Percentiles rank a stretch among this genome's conserved stretches.
phyloP scores from a whole-genome alignment of 1,140 invertebrate species.

The Hycleus cichorii region DNA sequence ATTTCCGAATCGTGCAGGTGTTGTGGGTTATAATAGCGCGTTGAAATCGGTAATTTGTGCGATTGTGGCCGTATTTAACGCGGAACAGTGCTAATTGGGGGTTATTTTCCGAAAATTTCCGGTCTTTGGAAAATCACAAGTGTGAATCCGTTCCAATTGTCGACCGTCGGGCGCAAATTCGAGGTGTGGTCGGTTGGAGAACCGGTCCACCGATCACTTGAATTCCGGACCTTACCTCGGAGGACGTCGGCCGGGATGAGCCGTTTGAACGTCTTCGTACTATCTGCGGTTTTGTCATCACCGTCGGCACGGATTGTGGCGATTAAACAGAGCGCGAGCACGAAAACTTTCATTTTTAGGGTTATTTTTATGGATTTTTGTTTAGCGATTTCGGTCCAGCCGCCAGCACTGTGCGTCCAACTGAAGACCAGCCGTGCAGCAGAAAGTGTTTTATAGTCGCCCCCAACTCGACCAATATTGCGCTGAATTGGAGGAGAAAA shows the following conservation, averaged over 20 bases:
- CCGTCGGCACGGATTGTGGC: slow-evolving; percentile 52
- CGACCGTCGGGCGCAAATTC: background rate
- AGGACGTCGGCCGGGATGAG: slow-evolving; percentile 79
- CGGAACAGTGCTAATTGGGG: too few relatives aligned
- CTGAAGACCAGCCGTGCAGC: too few relatives aligned
- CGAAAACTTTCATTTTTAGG: slow-evolving; percentile 39
- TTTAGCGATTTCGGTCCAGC: slow-evolving; percentile 38
- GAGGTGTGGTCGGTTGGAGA: background rate
- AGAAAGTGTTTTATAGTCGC: too few relatives aligned
- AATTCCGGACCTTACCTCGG: slow-evolving; percentile 51
- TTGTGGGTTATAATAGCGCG: background rate
- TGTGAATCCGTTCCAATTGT: too few relatives aligned
- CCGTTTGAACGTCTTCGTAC: slow-evolving; percentile 63
- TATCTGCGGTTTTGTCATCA: slow-evolving; percentile 48
- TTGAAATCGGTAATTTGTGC: too few relatives aligned
- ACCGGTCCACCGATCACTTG: background rate
- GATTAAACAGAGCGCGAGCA: slow-evolving; percentile 43
- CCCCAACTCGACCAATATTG: too few relatives aligned
- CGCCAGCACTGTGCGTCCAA: slow-evolving; percentile 21
- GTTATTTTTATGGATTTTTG: slow-evolving; percentile 46
- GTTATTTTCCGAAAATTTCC: background rate
- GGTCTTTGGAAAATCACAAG: background rate
- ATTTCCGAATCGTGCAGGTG: too few relatives aligned
- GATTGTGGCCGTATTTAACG: background rate
- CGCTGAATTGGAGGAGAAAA: too few relatives aligned